A percentile compares a stretch with the other conserved stretches of the same genome.
phyloP scores from a whole-genome alignment of 30 jellyfish, hydroid and myxozoan species.

The Aurelia aurita region DNA sequence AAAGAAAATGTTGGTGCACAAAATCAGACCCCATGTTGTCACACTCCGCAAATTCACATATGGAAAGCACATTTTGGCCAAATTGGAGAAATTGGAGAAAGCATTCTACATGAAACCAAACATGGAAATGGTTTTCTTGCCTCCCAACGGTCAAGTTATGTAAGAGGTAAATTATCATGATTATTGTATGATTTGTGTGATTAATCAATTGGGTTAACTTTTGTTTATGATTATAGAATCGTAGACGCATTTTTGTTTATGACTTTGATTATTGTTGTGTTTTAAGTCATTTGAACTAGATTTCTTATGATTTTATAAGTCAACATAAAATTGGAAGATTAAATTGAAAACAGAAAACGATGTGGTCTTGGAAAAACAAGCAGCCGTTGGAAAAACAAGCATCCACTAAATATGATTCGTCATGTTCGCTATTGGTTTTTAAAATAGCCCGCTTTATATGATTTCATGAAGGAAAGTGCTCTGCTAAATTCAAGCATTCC shows the following conservation, averaged over 20 bases:
- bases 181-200: not conserved
- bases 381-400: no score
- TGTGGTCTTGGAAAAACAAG: no score
- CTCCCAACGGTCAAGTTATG: conserved; percentile 80
- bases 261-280: no score
- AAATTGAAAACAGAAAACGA: no score
- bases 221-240: not conserved
- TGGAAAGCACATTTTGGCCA: conserved; percentile 98
- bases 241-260: no score
- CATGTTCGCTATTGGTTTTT: not conserved
- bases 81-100: conserved; percentile 93
- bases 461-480: no score
- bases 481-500: conserved; percentile 77
- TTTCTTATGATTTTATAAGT: no score
- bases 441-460: no score
- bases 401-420: no score
- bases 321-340: no score
- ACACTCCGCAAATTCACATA: conserved; percentile 93
- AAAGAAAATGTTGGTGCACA: conserved; percentile 83
- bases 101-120: conserved; percentile 90
- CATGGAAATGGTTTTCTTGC: conserved; percentile 90
- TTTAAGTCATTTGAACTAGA: no score
- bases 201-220: not conserved
- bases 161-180: conserved; percentile 6
- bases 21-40: conserved; percentile 95